A percentile compares a stretch with the other conserved stretches of the same genome.
Evolutionary conservation across 2,113 vertebrate genomes (phyloP).

Genomic region (Nycticebus coucang): DNA sequence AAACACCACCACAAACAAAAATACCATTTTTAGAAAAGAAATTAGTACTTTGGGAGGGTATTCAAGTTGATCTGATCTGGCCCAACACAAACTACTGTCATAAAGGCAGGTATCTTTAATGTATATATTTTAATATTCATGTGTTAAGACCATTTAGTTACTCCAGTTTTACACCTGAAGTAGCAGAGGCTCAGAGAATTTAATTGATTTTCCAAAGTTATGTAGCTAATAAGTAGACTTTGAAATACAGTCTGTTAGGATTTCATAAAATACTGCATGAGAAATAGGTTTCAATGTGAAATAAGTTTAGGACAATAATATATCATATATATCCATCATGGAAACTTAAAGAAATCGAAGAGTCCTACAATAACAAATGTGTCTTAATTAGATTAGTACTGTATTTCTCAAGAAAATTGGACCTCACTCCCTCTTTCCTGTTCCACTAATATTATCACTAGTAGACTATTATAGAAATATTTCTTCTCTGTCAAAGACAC

Average conservation of each 20-base stretch:
- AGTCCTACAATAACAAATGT: neutral
- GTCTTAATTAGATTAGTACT: neutral
- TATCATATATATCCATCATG: neutral
- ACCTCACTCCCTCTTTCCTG: neutral
- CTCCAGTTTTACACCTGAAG: neutral
- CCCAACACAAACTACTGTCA: neutral
- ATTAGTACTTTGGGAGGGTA: neutral
- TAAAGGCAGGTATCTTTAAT: neutral
- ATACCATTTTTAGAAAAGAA: conserved; percentile 14
- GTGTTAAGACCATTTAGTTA: neutral
- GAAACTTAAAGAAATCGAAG: neutral
- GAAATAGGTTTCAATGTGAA: neutral
- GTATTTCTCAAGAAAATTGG: neutral
- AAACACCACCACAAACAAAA: neutral
- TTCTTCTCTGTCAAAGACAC: neutral
- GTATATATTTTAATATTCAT: neutral
- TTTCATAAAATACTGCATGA: neutral
- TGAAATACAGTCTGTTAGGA: neutral
- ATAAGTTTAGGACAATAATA: neutral
- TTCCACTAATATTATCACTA: neutral
- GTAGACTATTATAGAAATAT: neutral
- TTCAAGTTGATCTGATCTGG: neutral
- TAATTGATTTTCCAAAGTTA: neutral
- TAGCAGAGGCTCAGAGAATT: neutral
- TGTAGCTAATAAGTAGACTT: neutral